Evolutionary conservation across 1,140 invertebrate species (phyloP), one percentile per base, ranked within the genome.

Genomic region (Dendrolimus punctatus): DNA sequence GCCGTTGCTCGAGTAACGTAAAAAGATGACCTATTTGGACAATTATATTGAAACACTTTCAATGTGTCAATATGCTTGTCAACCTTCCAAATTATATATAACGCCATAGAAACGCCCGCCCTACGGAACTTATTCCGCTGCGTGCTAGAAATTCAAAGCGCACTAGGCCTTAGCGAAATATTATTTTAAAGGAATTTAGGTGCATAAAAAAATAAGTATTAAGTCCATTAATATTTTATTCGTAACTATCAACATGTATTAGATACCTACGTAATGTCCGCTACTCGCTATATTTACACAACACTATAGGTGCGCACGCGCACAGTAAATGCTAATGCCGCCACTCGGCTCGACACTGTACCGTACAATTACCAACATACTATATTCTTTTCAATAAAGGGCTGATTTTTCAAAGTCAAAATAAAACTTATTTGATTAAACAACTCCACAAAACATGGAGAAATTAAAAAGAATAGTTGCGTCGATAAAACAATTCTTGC

Each of bases 221-320:
- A 66, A 64, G 68, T 80, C 79, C 74, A 79, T 82, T 82, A 80
- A 79, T 73, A 73, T 80, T 84, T 80, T 80, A 80, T 81, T 80
- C 66, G 60, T 80, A 79, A 60, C 64, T 68, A 75, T 63, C 68
- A 76, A 81, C 75, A 77, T 73, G 64, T 73, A 69, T 73, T 69
- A 69, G 55, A 67, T 56, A 64, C 66, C 63, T 66, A 66, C 57
- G 46, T 55, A 58, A 64, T 58, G 57, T 77, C 68, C 52, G 37
- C 65, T 73, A 72, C 42, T 39, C 9, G 36, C 76, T 79, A 78
- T 80, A 82, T 80, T 77, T 80, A 82, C 74, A 81, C 62, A 75
- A 75, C 73, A 76, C 71, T 80, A 71, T 76, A 81, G 58, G 63
- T 54, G 66, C 60, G 56, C 61, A 57, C 53, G 56, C 53, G 66